phyloP scores from a whole-genome alignment of 1,140 invertebrate genomes.

The Sminthurinus signatus region DNA sequence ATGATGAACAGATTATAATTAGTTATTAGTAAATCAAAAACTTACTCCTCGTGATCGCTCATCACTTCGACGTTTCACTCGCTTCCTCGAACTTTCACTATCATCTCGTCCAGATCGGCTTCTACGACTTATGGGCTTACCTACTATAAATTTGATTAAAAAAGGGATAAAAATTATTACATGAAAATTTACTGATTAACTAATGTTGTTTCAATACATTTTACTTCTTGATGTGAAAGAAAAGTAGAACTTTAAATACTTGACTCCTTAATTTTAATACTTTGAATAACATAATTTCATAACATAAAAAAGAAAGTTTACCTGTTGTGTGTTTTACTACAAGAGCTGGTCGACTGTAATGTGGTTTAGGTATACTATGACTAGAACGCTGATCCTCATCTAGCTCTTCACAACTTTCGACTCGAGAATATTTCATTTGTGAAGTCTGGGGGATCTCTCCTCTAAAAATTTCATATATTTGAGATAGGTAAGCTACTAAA shows the following conservation, averaged over 20 bases:
- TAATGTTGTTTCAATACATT: slow-evolving; percentile 5
- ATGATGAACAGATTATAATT: too few species aligned
- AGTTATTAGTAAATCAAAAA: too few species aligned
- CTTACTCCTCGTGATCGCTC: too few species aligned
- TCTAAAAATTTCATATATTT: slow-evolving; percentile 74
- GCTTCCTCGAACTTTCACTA: slow-evolving; percentile 24
- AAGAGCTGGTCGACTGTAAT: slow-evolving; percentile 11
- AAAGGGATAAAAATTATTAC: background rate
- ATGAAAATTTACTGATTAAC: background rate
- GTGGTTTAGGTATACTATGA: slow-evolving; percentile 19
- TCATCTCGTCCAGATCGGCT: slow-evolving; percentile 26
- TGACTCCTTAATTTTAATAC: too few species aligned
- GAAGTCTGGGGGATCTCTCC: slow-evolving; percentile 81
- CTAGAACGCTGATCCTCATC: slow-evolving; percentile 29
- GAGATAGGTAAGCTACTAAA: slow-evolving; percentile 77
- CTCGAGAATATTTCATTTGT: slow-evolving; percentile 66
- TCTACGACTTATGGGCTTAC: slow-evolving; percentile 28
- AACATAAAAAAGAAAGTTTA: slow-evolving; percentile 14
- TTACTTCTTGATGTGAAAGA: slow-evolving; percentile 16
- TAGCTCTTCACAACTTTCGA: slow-evolving; percentile 48
- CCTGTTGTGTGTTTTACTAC: slow-evolving; percentile 23
- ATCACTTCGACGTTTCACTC: slow-evolving; percentile 36
- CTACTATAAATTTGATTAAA: too few species aligned
- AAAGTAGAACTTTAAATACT: too few species aligned
- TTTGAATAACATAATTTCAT: too few species aligned